Base-by-base conservation (phyloP, 2,797 vertebrate species). In the Peromyscus eremicus region DNA sequence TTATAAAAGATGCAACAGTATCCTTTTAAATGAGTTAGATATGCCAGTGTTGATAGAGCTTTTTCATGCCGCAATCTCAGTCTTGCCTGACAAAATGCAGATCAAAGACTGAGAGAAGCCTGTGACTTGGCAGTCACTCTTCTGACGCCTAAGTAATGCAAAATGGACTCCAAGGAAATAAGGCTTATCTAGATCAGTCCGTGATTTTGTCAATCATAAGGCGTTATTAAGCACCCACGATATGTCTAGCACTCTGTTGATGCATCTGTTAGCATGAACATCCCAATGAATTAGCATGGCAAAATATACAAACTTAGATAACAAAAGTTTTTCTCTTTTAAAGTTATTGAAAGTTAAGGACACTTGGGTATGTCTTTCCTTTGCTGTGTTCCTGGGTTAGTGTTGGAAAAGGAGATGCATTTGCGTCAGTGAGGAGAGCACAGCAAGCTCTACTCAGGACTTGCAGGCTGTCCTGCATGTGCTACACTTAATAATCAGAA, bases 241-340 rank as follows among this genome's bases (percentile, higher is more conserved):
- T 96, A 92, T 77, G 49, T 88, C 75, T 95, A 95, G 34, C 75
- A 84, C 80, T 94, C 84, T 87, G 71, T 95, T 73, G 96, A 94
- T 95, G 80, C 71, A 96, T 94, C 82, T 94, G 40, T 71, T 95
- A 95, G 76, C 75, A 93, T 76, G 29, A 96, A 91, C 92, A 55
- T 77, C 60, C 62, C 97, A 97, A 95, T 81, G 68, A 93, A 68
- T 89, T 92, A 75, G 27, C 62, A 43, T 79, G 49, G 92, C 17
- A 94, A 94, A 92, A 55, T 75, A 88, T 60, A 92, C 19, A 92
- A 80, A 92, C 21, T 89, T 52, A 86, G 46, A 49, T n/a, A 92
- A 89, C 23, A 32, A 94, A 91, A 43, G 10, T 91, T 96, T 89
- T 91, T 93, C 2, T 91, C 16, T 92, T 62, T 93, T 88, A 82